Conservation (phyloP, 2,888 invertebrate genomes). For the Horisme vitalbata region DNA sequence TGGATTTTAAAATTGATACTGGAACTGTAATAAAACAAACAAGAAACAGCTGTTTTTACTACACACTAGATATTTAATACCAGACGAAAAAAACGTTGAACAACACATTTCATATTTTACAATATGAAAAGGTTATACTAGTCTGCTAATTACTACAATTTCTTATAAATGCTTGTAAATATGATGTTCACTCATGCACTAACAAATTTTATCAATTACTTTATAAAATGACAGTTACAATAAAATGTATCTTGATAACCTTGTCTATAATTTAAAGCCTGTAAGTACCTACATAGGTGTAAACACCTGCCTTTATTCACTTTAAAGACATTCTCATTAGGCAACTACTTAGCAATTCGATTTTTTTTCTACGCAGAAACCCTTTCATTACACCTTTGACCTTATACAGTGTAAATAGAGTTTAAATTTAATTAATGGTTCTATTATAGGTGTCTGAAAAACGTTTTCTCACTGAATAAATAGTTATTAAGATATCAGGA, state of each 20-base stretch:
- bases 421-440: not conserved
- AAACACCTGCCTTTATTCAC: slow-evolving; percentile 16
- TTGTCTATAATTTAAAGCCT: slow-evolving; percentile 1
- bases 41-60: no score
- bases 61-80: no score
- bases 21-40: no score
- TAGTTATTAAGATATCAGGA: slow-evolving; percentile 28
- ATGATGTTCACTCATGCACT: slow-evolving; percentile 24
- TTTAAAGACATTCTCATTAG: slow-evolving; percentile 12
- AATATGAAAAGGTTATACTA: not conserved
- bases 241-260: slow-evolving; percentile 24
- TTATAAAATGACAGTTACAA: slow-evolving; percentile 18
- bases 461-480: slow-evolving; percentile 22
- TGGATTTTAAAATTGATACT: no score
- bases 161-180: slow-evolving; percentile 18
- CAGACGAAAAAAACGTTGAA: not conserved
- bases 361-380: not conserved
- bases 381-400: not conserved
- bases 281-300: not conserved
- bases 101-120: not conserved
- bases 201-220: slow-evolving; percentile 33
- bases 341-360: slow-evolving; percentile 11
- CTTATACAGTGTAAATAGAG: slow-evolving; percentile 1
- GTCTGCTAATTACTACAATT: not conserved
- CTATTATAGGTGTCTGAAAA: slow-evolving; percentile 3